Evolutionary conservation across 2,113 vertebrate genomes (phyloP).

Genomic region (Pithys albifrons): DNA sequence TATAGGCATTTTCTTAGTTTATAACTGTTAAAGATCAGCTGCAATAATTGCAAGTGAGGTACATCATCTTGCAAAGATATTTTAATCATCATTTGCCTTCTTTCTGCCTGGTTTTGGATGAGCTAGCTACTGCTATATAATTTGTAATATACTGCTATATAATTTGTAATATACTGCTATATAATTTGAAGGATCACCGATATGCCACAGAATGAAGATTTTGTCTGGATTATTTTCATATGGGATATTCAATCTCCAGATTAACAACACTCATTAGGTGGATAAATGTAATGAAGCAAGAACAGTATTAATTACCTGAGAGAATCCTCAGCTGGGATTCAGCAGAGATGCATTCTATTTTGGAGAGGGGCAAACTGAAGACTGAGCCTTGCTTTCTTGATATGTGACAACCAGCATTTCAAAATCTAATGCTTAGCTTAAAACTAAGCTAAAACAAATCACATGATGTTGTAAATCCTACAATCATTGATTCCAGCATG

Average conservation of each 20-base stretch:
- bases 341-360: background rate
- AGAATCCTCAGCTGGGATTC: background rate
- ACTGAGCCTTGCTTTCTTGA: fast-evolving
- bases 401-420: background rate
- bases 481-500: background rate
- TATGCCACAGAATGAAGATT: background rate
- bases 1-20: background rate
- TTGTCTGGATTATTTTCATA: background rate
- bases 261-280: background rate
- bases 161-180: background rate
- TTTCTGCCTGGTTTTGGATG: background rate
- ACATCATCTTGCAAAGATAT: background rate
- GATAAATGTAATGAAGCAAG: background rate
- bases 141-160: background rate
- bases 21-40: background rate
- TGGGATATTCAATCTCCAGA: background rate
- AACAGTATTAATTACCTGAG: background rate
- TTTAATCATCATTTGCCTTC: background rate
- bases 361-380: background rate
- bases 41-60: background rate
- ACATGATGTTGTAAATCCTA: background rate
- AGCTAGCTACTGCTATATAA: background rate
- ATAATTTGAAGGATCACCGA: background rate
- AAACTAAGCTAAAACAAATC: background rate
- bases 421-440: background rate